These are phyloP conservation scores for Peribatodes rhomboidaria DNA, from an alignment of 2,888 invertebrate species.

Conservation along the genomic window DNA sequence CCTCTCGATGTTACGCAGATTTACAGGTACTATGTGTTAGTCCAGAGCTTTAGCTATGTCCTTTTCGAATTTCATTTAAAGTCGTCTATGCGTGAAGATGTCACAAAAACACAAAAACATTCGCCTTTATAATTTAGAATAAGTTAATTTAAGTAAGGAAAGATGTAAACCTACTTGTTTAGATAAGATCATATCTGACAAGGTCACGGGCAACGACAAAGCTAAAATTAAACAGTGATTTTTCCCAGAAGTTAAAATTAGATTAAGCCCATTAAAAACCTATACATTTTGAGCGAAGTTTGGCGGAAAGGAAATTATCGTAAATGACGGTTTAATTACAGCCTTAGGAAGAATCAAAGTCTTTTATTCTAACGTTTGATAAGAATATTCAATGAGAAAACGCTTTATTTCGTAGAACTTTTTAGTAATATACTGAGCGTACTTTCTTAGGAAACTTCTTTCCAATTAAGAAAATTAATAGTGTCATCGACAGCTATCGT, in stretches of 20 bases:
- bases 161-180: no score
- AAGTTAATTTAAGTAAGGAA: no score
- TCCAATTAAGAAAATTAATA: no score
- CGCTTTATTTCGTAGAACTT: neutral
- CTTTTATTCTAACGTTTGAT: conserved; percentile 16
- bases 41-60: no score
- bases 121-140: no score
- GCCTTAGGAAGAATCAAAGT: conserved; percentile 20
- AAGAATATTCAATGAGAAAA: conserved; percentile 12
- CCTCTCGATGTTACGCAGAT: no score
- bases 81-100: no score
- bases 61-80: no score
- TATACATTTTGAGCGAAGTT: conserved; percentile 43
- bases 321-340: conserved; percentile 47
- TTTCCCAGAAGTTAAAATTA: conserved; percentile 41
- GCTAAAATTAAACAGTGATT: conserved; percentile 35
- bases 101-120: no score
- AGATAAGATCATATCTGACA: neutral
- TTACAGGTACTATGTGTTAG: no score
- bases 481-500: no score
- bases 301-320: conserved; percentile 38
- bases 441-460: neutral
- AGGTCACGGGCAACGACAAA: conserved; percentile 20
- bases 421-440: neutral
- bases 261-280: conserved; percentile 47